Conservation (phyloP, 2,888 invertebrate genomes). For the Elmis aenea region DNA sequence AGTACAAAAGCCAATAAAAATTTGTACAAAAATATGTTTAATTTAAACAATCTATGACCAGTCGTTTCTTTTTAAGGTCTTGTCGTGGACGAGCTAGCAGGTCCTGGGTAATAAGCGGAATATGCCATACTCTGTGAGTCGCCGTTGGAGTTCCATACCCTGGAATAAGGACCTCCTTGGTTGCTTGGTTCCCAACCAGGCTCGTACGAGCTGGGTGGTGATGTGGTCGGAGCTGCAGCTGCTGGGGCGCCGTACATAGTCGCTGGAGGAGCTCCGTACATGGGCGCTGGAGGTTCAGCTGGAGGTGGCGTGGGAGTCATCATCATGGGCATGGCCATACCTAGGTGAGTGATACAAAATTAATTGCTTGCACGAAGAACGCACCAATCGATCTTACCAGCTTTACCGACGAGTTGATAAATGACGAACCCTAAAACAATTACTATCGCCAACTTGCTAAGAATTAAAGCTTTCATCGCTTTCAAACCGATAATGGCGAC, state of each 20-base stretch:
- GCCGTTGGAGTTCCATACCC: constrained; percentile 62
- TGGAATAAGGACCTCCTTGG: constrained; percentile 70
- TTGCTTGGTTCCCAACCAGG: constrained; percentile 67
- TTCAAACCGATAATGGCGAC: constrained; percentile 74
- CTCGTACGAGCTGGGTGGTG: constrained; percentile 67
- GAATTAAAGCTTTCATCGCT: constrained; percentile 75
- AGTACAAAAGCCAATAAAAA: too few species aligned
- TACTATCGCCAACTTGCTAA: constrained; percentile 78
- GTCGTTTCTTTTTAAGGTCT: constrained; percentile 37
- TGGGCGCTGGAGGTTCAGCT: constrained; percentile 55
- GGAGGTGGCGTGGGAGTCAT: constrained; percentile 46
- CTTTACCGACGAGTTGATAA: constrained; percentile 73
- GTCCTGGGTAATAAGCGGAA: constrained; percentile 67
- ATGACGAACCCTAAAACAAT: constrained; percentile 77
- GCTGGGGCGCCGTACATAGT: constrained; percentile 70
- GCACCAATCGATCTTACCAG: constrained; percentile 53
- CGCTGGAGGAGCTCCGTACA: constrained; percentile 67
- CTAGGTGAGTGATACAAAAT: too few species aligned
- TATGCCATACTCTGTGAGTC: constrained; percentile 61
- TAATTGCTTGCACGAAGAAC: too few species aligned
- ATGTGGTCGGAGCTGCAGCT: constrained; percentile 55
- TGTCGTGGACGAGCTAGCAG: constrained; percentile 52
- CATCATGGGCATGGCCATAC: constrained; percentile 67
- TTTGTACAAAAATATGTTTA: too few species aligned
- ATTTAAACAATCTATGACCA: too few species aligned